Base-by-base conservation (phyloP, 2,888 invertebrate species). In the Pseudococcus viburni region DNA sequence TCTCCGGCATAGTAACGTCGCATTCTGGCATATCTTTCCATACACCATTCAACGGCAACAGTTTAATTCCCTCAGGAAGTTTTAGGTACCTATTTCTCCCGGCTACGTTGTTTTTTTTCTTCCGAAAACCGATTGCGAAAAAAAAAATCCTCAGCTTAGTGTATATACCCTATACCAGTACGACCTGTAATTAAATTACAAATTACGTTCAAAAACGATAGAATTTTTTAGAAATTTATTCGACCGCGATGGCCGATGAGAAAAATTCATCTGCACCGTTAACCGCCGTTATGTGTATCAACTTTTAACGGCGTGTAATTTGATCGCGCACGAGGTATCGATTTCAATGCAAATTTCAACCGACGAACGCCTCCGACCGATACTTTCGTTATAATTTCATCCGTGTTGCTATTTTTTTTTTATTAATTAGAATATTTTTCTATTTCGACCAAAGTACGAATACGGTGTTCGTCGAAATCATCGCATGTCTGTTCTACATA, bases 311-410 rank as follows among this genome's bases (percentile, higher is more conserved):
- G n/a, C 9, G 77, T 17, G 77, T 77, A 77, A 77, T 77, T 77
- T 77, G 77, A 77, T 77, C 33, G 15, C 39, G 33, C 7, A 26
- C 77, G 39, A 77, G 39, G 39, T 77, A 77, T 77, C 77, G 77
- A 77, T 77, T 77, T 77, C 77, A 77, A 77, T 77, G 77, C 39
- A 77, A 39, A 77, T 77, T 77, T 77, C 17, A 77, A 64, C 17
- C 12, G 0, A 33, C 3, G 12, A 17, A 22, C 6, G 1, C 64
- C 64, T 12, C 0, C 22, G 64, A 64, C 19, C 64, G 64, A 64
- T 64, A 64, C 51, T 51, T 64, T 3, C 15, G 17, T 22, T 64
- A 64, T 22, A 64, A 22, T 64, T 64, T 64, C 12, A 64, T 22
- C 64, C 64, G 7, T 9, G 64, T 33, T 3, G 26, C 1, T 33